Evolutionary conservation across 1,140 invertebrate genomes (phyloP), one percentile per base, ranked within the genome.

Genomic region (Helicoverpa armigera): DNA sequence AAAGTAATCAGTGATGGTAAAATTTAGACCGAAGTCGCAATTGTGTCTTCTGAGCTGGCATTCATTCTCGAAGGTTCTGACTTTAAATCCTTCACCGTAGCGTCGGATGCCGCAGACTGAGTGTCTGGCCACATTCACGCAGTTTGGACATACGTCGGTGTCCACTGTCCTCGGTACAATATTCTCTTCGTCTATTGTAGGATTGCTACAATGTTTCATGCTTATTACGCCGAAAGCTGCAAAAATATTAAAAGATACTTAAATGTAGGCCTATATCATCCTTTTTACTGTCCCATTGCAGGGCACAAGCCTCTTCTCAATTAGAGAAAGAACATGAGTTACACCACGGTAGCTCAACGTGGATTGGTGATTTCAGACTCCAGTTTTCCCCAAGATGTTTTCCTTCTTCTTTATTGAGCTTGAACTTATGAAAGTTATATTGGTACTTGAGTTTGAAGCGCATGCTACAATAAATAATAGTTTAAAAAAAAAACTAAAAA

Each of bases 151-250:
- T 0, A 43, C n/a, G 50, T 76, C n/a, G 29, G 51, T 23, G 1
- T 70, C 2, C 23, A 31, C 3, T 23, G 23, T 23, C 23, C 23
- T 23, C 23, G 29, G 48, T 31, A 54, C 4, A 31, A 51, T 67
- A 43, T 5, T 29, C n/a, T 31, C 13, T 2, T 9, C 0, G 1
- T 29, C 3, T 51, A n/a, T 16, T 14, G 18, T 54, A 1, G 69
- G 31, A 2, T 48, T n/a, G 12, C 77, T 72, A 73, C 91, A 94
- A 35, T 91, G 89, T 79, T 90, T 83, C 73, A 86, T 86, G 76
- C 89, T 88, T 77, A 90, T 90, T 74, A 90, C 72, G 48, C 91
- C 91, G 61, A 91, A 94, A 14, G 87, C 91, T 92, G 86, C 16
- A 88, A 87, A 11, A 69, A 76, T n/a, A 75, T 58, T 31, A 63